Evolutionary conservation across 2,797 vertebrate genomes (phyloP), one percentile per base, ranked within the genome.

Genomic region (Valencia hispanica): DNA sequence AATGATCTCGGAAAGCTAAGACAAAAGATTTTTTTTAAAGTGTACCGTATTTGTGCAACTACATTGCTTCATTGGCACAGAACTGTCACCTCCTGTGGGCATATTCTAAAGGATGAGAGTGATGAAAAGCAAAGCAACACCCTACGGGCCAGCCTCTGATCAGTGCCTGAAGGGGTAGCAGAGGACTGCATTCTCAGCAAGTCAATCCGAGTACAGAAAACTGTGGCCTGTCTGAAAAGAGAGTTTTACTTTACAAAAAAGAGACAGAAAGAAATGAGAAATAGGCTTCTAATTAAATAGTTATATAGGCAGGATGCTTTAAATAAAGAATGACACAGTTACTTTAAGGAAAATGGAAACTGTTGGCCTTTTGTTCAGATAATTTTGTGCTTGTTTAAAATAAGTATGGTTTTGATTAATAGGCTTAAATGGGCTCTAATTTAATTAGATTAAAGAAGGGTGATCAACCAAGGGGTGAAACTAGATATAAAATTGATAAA

Each of bases 81-180:
- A 70, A 53, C 61, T 86, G 89, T 88, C 86, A 86, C 88, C 81
- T 91, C 87, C 91, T 89, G 80, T 91, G 87, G 91, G 92, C 81
- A 83, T 74, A 25, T 90, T 91, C 73, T 79, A 86, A 92, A 90
- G 88, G 87, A 84, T 84, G 84, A 83, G 81, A 81, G 90, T 92
- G 93, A 94, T 93, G 93, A 93, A 94, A 93, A 90, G 88, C 84
- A 84, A 88, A 92, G 94, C 74, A 92, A 90, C 79, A 86, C 75
- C 93, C 92, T 30, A n/a, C 59, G 55, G 91, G 92, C 90, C 85
- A 80, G 83, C 88, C 91, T 91, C 79, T 83, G 83, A 91, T 93
- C 81, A 69, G 79, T 70, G 91, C 93, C 92, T 87, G 59, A 74
- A 89, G 94, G 92, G 87, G 77, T 68, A 70, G 36, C 72, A 73